These are phyloP conservation scores for Myiagra hebetior DNA, from an alignment of 2,113 vertebrate genomes.

Conservation along the genomic window DNA sequence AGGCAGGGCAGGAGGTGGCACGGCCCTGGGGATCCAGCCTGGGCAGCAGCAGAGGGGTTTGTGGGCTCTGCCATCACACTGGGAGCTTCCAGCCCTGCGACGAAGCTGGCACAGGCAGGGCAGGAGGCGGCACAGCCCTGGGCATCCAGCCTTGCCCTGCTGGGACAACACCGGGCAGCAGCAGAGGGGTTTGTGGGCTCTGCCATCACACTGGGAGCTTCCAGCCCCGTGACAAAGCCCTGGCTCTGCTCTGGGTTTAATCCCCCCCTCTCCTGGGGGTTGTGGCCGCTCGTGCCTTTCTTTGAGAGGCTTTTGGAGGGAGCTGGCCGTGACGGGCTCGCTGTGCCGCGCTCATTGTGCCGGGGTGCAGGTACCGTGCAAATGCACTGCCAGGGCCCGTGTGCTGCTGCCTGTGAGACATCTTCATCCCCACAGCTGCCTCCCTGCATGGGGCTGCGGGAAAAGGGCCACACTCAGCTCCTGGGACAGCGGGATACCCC, in stretches of 20 bases:
- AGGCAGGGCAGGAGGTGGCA: background rate
- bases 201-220: background rate
- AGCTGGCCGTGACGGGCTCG: background rate
- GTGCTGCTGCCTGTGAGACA: background rate
- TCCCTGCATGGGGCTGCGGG: accelerated
- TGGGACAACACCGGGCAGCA: background rate
- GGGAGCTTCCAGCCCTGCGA: background rate
- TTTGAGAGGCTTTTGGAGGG: background rate
- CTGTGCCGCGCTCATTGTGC: background rate
- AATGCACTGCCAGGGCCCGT: accelerated
- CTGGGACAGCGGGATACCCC: accelerated
- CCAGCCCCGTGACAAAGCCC: background rate
- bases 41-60: background rate
- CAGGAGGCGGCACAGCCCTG: background rate
- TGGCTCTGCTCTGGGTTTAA: background rate
- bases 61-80: background rate
- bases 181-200: background rate
- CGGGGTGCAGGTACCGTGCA: background rate
- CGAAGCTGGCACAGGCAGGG: constrained; percentile 1
- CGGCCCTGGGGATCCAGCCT: background rate
- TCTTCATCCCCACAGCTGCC: constrained; percentile 17
- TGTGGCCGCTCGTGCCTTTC: background rate
- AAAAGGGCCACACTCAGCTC: background rate
- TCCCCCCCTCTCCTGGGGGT: background rate
- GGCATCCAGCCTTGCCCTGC: background rate